Base-by-base conservation (phyloP, 2,888 invertebrate genomes). In the Pachliopta kotzebuea region DNA sequence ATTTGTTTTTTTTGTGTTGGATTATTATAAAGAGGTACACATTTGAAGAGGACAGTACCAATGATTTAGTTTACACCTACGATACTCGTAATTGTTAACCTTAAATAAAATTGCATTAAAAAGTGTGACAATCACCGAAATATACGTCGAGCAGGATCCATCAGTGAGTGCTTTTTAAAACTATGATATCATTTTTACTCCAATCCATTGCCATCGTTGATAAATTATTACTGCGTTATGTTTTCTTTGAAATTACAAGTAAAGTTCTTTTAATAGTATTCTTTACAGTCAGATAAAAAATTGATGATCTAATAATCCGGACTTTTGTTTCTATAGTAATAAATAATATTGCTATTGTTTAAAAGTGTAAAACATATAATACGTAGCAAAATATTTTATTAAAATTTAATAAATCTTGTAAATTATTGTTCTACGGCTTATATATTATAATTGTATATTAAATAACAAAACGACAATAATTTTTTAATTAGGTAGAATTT, bases 121-220 rank as follows among this genome's bases (percentile, higher is more conserved):
- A 45, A 45, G 42, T n/a, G n/a, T n/a, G 8, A n/a, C 4, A 18
- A 45, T 7, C 45, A 45, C n/a, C 1, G 4, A 18, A n/a, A 45
- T 42, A 42, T 42, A 45, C 14, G 18, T n/a, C 42, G 24, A 65
- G 42, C 64, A 65, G 64, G 64, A 65, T 60, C 52, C 60, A 24
- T 24, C 31, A 56, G 4, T 31, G 24, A 31, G 4, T 20, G 6
- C 26, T 59, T 63, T 45, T 64, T 56, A 64, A 60, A 49, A 20
- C 56, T 64, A 64, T 64, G 64, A 64, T 50, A 64, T 64, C 60
- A 64, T 64, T 60, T 64, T 59, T 24, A 21, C 42, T 62, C 42
- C 42, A 53, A 57, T 62, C 49, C 61, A 49, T 20, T 49, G 55
- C n/a, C 49, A 49, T 49, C 29, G 26, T 31, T 26, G 21, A 56